Conservation (phyloP, 2,888 invertebrate species). For the Habrosyne pyritoides region DNA sequence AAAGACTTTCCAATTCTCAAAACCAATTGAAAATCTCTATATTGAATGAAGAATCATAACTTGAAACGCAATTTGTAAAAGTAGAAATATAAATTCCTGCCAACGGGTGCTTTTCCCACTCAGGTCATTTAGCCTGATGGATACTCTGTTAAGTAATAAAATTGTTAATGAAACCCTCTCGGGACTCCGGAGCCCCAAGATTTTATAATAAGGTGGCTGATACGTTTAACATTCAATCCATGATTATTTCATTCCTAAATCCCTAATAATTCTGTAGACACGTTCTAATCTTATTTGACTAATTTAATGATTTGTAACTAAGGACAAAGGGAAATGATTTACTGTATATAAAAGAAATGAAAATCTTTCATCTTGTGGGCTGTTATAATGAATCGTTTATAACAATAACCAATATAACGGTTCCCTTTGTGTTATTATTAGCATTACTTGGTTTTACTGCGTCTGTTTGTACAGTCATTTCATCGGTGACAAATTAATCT, state of each 20-base stretch:
- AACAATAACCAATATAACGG: slow-evolving; percentile 28
- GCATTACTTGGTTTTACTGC: slow-evolving; percentile 27
- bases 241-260: too few species aligned
- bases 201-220: neutral
- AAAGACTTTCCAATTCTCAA: neutral
- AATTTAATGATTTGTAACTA: too few species aligned
- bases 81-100: neutral
- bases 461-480: slow-evolving; percentile 30
- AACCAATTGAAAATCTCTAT: neutral
- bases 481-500: slow-evolving; percentile 49
- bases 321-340: too few species aligned
- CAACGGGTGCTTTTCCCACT: neutral
- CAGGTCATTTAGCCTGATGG: slow-evolving; percentile 1
- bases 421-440: slow-evolving; percentile 34
- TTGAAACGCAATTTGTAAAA: neutral
- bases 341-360: neutral
- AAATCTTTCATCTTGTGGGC: neutral
- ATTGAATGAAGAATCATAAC: neutral
- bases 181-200: neutral
- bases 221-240: neutral
- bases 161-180: neutral
- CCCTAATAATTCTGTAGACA: too few species aligned
- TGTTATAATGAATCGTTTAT: slow-evolving; percentile 15
- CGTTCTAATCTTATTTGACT: too few species aligned
- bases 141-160: neutral